Conservation (phyloP, 2,113 vertebrate genomes). For the Ophiodon elongatus region DNA sequence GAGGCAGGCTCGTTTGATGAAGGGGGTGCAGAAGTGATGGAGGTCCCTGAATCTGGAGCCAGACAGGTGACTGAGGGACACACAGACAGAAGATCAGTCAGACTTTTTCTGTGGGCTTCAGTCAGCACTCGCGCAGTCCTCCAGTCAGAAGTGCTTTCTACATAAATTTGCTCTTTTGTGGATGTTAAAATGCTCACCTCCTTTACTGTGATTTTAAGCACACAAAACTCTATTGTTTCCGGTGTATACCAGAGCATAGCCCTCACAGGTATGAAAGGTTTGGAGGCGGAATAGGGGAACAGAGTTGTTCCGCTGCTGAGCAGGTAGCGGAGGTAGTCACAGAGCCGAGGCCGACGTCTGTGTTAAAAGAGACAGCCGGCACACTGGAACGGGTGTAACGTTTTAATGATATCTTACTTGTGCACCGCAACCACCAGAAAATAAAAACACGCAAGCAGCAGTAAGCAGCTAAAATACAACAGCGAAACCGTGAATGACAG, state of each 20-base stretch:
- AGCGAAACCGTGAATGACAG: too few species aligned
- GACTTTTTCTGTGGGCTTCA: not conserved
- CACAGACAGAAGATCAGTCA: slow-evolving; percentile 10
- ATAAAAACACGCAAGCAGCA: too few species aligned
- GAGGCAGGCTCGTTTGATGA: slow-evolving; percentile 91
- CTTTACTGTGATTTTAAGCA: not conserved
- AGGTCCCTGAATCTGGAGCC: slow-evolving; percentile 70
- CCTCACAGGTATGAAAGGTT: not conserved
- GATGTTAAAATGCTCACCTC: not conserved
- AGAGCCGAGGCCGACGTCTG: not conserved
- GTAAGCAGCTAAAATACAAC: not conserved
- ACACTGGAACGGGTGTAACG: not conserved
- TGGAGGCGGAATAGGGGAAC: not conserved
- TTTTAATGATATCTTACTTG: not conserved
- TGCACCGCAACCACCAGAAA: too few species aligned
- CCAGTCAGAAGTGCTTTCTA: not conserved
- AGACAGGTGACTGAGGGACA: slow-evolving; percentile 72
- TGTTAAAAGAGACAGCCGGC: too few species aligned
- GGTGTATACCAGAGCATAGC: not conserved
- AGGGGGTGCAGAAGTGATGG: slow-evolving; percentile 82
- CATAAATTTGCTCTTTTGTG: not conserved
- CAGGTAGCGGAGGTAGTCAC: not conserved
- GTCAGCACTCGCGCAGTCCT: not conserved
- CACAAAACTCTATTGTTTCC: not conserved
- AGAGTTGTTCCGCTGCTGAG: not conserved